Evolutionary conservation across 2,797 vertebrate species (phyloP).

Genomic region (Pelochelys cantorii): DNA sequence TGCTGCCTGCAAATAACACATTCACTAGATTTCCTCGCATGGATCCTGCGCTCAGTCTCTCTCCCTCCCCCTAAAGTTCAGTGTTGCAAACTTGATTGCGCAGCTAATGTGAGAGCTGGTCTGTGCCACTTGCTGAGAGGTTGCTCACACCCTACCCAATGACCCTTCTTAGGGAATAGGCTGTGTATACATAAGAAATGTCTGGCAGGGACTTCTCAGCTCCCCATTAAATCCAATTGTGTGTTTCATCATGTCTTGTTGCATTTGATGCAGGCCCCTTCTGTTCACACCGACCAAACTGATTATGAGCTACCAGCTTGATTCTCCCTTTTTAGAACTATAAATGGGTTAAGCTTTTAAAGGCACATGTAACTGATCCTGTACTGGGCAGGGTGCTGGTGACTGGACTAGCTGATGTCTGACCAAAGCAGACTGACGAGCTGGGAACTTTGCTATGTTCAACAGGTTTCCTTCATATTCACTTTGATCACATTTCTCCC

Average conservation of each 20-base stretch:
- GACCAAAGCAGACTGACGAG: background rate
- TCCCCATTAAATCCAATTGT: background rate
- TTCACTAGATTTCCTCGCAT: constrained; percentile 32
- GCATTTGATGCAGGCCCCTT: background rate
- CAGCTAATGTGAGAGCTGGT: background rate
- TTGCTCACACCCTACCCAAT: constrained; percentile 24
- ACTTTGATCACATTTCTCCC: background rate
- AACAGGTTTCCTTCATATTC: background rate
- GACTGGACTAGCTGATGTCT: background rate
- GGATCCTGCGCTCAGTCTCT: background rate
- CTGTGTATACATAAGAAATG: rapidly evolving
- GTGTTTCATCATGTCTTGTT: constrained; percentile 6
- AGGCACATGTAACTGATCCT: constrained; percentile 9
- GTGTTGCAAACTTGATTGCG: constrained; percentile 17
- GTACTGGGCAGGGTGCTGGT: background rate
- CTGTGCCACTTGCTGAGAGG: background rate
- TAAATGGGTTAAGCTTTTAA: constrained; percentile 18
- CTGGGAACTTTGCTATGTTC: background rate
- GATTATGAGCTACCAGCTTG: background rate
- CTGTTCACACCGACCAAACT: constrained; percentile 36
- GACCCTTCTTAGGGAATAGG: background rate
- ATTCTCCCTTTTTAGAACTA: background rate
- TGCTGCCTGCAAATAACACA: constrained; percentile 66
- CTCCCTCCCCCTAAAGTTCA: background rate
- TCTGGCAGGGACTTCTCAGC: background rate